These are phyloP conservation scores for Drosophila ezoana DNA, from an alignment of 2,888 invertebrate genomes.

Conservation along the genomic window DNA sequence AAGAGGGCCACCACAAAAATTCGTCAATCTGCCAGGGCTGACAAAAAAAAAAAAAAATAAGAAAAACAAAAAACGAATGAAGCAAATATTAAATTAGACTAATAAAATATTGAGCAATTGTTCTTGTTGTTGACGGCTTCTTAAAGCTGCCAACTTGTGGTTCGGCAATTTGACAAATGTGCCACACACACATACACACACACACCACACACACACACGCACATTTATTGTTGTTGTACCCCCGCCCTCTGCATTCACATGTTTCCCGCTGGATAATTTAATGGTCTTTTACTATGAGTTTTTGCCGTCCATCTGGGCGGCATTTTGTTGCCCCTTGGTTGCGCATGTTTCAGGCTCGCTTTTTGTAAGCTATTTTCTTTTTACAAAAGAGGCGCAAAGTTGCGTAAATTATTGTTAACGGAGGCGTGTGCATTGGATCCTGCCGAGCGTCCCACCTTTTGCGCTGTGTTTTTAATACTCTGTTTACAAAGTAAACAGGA, in stretches of 20 bases:
- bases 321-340: constrained; percentile 36
- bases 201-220: constrained; percentile 50
- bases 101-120: constrained; percentile 79
- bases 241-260: constrained; percentile 4
- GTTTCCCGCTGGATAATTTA: constrained; percentile 64
- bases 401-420: constrained; percentile 78
- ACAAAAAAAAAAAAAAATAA: neutral
- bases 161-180: constrained; percentile 69
- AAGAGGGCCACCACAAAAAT: constrained; percentile 60
- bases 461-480: constrained; percentile 2
- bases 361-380: constrained; percentile 76
- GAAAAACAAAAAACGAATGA: constrained; percentile 11
- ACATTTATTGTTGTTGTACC: constrained; percentile 62
- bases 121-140: constrained; percentile 20
- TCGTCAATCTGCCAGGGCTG: constrained; percentile 30
- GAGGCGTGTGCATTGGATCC: constrained; percentile 72
- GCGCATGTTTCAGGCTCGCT: constrained; percentile 44
- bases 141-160: constrained; percentile 54
- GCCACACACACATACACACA: constrained; percentile 51
- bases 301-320: constrained; percentile 36
- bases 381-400: constrained; percentile 78
- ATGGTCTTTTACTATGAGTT: constrained; percentile 78
- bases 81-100: constrained; percentile 71
- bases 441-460: constrained; percentile 27
- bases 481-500: neutral